Conservation (phyloP, 1,140 invertebrate species). For the Armadillidium nasatum region DNA sequence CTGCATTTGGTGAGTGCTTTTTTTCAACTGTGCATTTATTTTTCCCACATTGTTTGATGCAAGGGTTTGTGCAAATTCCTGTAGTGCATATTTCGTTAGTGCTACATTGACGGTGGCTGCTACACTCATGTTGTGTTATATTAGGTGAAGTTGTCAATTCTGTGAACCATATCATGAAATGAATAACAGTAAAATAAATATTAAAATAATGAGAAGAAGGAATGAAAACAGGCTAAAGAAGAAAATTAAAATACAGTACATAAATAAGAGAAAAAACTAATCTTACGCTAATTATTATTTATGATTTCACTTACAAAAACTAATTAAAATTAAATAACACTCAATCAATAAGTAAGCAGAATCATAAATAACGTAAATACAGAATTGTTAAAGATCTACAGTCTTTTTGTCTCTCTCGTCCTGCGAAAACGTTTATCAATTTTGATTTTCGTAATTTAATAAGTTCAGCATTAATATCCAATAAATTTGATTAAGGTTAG, state of each 20-base stretch:
- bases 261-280: not conserved
- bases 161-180: conserved; percentile 8
- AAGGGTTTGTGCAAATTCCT: conserved; percentile 48
- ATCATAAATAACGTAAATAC: not conserved
- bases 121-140: conserved; percentile 38
- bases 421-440: too few species aligned
- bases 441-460: not conserved
- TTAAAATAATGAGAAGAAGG: too few species aligned
- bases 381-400: not conserved
- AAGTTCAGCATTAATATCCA: not conserved
- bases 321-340: not conserved
- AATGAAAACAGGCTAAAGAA: too few species aligned
- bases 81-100: conserved; percentile 46
- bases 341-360: not conserved
- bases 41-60: conserved; percentile 43
- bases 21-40: conserved; percentile 26
- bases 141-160: not conserved
- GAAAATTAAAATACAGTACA: not conserved
- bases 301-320: not conserved
- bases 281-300: not conserved
- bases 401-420: not conserved
- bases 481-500: too few species aligned
- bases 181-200: not conserved
- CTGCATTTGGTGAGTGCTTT: conserved; percentile 18
- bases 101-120: conserved; percentile 46